Base-by-base conservation (phyloP, 1,140 invertebrate species). In the Goniozus legneri region DNA sequence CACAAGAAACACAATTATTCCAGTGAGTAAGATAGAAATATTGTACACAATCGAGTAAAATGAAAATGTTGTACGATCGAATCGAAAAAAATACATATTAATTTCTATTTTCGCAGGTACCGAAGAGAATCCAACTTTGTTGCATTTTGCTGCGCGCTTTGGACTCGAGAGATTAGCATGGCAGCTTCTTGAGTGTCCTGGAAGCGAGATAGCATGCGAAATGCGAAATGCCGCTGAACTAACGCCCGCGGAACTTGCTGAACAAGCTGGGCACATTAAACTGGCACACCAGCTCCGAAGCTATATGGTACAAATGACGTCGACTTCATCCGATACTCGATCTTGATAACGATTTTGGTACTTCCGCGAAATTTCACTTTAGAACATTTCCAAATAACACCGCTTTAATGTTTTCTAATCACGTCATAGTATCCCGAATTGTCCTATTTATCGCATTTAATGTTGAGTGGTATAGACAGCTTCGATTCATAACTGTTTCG, bases 121-220 rank as follows among this genome's bases (percentile, higher is more conserved):
- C 14, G 88, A 91, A 66, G 89, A 92, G 62, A 87, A 88, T 62
- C 92, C 92, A 1, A 94, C 91, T 0, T 67, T 94, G 16, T 75
- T 95, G 6, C 92, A 95, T 65, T 95, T 93, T 69, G 86, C 91
- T 1, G 89, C 90, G 1, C 82, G 85, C 40, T 92, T 89, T 67
- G 91, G 91, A 0, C 73, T 95, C 37, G 87, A 91, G 64, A 84
- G 88, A 50, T 76, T 94, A 6, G 84, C 86, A 24, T 87, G 88
- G 79, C 84, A 86, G 60, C 69, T 95, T 19, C 68, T 95, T 50
- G 89, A 94, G 52, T 90, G 87, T 66, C 89, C 90, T 0, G 89
- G 89, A 1, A 87, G 88, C 4, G 84, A 87, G 44, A 75, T 83
- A 0, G 90, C 90, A 0, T 87, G 86, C 52, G 85, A 87, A n/a